A percentile compares a stretch with the other conserved stretches of the same genome.
Conservation (phyloP, 2,888 invertebrate genomes). For the Junonia oenone region DNA sequence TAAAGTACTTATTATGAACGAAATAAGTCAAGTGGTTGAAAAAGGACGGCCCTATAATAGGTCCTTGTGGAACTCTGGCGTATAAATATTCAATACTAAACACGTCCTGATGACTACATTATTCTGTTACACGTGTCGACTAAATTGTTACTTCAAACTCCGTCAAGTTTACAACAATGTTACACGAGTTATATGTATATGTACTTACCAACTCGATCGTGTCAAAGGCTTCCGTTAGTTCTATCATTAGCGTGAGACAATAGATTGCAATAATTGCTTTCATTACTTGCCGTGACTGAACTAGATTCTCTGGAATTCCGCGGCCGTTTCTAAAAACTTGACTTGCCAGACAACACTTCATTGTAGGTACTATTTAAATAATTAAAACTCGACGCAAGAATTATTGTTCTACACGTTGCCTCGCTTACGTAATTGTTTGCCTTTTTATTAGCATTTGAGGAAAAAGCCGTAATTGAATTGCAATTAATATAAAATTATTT, state of each 20-base stretch:
- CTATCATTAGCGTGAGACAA: conserved; percentile 44
- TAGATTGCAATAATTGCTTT: conserved; percentile 46
- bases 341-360: conserved; percentile 11
- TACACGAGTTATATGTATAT: not conserved
- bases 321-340: conserved; percentile 52
- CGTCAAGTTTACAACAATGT: conserved; percentile 34
- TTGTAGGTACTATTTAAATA: not conserved
- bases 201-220: conserved; percentile 30
- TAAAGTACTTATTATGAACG: too few relatives aligned
- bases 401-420: conserved; percentile 5
- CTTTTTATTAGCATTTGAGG: conserved; percentile 15
- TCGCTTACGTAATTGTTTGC: conserved; percentile 13
- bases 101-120: conserved; percentile 37
- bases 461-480: conserved; percentile 17
- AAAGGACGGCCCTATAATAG: conserved; percentile 41
- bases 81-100: conserved; percentile 33
- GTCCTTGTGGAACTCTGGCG: conserved; percentile 35
- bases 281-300: conserved; percentile 42
- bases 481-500: not conserved
- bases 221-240: conserved; percentile 42
- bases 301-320: conserved; percentile 47
- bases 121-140: conserved; percentile 47
- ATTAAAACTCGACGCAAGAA: not conserved
- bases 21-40: conserved; percentile 25
- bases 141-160: conserved; percentile 37